Base-by-base conservation (phyloP, 2,888 invertebrate genomes). In the Napeogenes inachia region DNA sequence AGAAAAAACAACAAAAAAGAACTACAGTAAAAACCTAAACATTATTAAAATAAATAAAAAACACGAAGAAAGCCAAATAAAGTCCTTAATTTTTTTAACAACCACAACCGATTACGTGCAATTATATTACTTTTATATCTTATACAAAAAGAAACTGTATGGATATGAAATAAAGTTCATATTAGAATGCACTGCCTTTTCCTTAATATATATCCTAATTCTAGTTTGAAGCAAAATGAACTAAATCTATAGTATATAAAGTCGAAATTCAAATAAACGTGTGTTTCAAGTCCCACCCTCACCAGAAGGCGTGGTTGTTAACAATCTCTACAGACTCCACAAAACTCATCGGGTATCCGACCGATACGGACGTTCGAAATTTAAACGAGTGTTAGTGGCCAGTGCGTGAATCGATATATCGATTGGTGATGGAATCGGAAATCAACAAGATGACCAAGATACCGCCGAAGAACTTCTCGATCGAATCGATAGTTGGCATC, bases 381-480 rank as follows among this genome's bases (percentile, higher is more conserved):
- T 65, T 68, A 61, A 70, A 68, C 67, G 50, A 42, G 71, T 69
- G 71, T 70, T 60, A 70, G 73, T 73, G 73, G 63, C 66, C 70
- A 70, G 73, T 73, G 73, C 60, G 69, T 70, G 68, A 53, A 63
- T 61, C 47, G 45, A 60, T 33, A 59, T 42, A 64, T 63, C 53
- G 65, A 64, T 57, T 63, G 13, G 71, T 71, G 68, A 89, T 90
- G 89, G 89, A 90, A 73, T 85, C 88, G 60, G 89, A 90, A 71
- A 84, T 84, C 53, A 87, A 79, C 69, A 87, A 86, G 71, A 84
- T 86, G 78, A 88, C 89, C 4, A 89, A 89, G 69, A 77, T 88
- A 33, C 92, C 92, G 56, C 91, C 93, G 35, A 92, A 92, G 69
- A 93, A 93, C 63, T 93, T 93, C 74, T 92, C 93, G 0, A 93